Evolutionary conservation across 2,888 invertebrate species (phyloP), one percentile per base, ranked within the genome.

Genomic region (Caenorhabditis sp.): DNA sequence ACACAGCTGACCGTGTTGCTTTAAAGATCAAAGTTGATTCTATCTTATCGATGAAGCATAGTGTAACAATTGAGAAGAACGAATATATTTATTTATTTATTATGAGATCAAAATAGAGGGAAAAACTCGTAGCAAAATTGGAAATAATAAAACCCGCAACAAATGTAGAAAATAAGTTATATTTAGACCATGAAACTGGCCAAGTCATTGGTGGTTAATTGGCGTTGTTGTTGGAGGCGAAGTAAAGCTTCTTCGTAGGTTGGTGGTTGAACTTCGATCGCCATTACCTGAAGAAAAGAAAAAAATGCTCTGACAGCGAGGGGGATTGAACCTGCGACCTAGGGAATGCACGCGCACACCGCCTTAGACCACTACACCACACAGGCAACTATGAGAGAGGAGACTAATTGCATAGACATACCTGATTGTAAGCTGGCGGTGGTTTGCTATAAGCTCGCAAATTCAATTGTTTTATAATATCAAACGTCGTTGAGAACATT

Each of bases 401-500:
- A 38, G 7, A 10, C 38, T 38, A 38, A 10, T 7, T 38, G 7
- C 38, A 38, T 25, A 10, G 23, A 61, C 67, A 38, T 26, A 77
- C 77, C 63, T 77, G 77, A 63, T 71, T 77, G 49, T 77, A 77
- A 21, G 67, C 68, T 31, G 77, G 77, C 7, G 77, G 77, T n/a
- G 77, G 77, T n/a, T 74, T 71, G 17, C 69, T 74, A 50, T 74
- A 67, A 14, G 77, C 71, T 50, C 70, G 59, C 56, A 72, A 49
- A 63, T 76, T 76, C 21, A 78, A 54, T 58, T 78, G 76, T 43
- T 78, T 78, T 50, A 78, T 67, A 27, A 78, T 78, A 58, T 73
- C 76, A 53, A 78, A 78, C 8, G 76, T 73, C 0, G 76, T 76
- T 12, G 75, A 73, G 60, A 78, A 78, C 78, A 78, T 78, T 14